Evolutionary conservation across 2,113 vertebrate species (phyloP).

Genomic region (Oncorhynchus masou): DNA sequence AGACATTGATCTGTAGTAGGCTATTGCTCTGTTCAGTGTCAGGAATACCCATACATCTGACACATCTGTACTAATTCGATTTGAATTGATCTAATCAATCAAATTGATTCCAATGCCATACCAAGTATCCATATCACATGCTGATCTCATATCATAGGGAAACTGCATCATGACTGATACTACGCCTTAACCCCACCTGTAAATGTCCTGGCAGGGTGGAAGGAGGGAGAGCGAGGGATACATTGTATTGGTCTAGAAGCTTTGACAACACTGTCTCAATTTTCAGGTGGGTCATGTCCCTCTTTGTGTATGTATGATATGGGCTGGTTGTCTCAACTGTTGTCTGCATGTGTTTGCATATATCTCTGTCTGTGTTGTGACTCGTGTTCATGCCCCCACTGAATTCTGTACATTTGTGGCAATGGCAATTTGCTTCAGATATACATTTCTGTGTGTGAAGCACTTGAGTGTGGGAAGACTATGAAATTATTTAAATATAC

Average conservation of each 20-base stretch:
- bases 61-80: not conserved
- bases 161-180: conserved; percentile 27
- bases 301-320: too few relatives aligned
- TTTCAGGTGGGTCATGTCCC: conserved; percentile 11
- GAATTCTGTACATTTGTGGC: too few relatives aligned
- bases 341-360: conserved; percentile 27
- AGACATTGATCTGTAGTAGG: not conserved
- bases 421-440: too few relatives aligned
- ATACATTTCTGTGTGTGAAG: conserved; percentile 19
- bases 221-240: conserved; percentile 8
- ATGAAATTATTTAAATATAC: conserved; percentile 8
- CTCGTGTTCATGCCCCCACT: too few relatives aligned
- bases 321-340: conserved; percentile 39
- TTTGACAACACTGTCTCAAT: conserved; percentile 61
- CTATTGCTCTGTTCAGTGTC: not conserved
- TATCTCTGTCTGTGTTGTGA: conserved; percentile 11
- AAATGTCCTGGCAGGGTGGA: conserved; percentile 43
- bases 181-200: conserved; percentile 44
- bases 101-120: not conserved
- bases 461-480: conserved; percentile 31
- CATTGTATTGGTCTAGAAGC: conserved; percentile 48
- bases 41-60: not conserved
- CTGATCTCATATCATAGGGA: not conserved
- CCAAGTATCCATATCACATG: too few relatives aligned
- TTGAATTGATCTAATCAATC: not conserved